phyloP scores from a whole-genome alignment of 1,140 invertebrate genomes.

The Micrasema longulum region DNA sequence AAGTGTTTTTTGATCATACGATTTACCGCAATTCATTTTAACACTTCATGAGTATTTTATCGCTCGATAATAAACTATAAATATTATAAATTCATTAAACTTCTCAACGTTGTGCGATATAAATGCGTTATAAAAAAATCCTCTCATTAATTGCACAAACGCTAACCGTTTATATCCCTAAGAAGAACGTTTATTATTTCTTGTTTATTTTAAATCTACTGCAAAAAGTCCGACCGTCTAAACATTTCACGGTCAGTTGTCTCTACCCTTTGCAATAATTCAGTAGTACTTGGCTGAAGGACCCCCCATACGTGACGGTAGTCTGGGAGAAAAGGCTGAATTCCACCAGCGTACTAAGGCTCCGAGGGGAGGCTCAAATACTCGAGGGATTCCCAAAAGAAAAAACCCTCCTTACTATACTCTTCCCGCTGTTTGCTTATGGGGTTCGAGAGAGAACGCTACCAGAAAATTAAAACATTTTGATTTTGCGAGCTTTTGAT shows the following conservation, averaged over 20 bases:
- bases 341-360: slow-evolving; percentile 13
- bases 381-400: slow-evolving; percentile 14
- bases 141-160: no score
- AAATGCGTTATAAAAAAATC: no score
- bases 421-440: slow-evolving; percentile 31
- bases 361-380: slow-evolving; percentile 1
- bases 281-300: slow-evolving; percentile 37
- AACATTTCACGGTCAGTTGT: slow-evolving; percentile 47
- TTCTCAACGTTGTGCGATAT: no score
- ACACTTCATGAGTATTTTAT: no score
- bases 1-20: no score
- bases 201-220: slow-evolving; percentile 8
- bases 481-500: slow-evolving; percentile 10
- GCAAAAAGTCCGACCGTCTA: slow-evolving; percentile 32
- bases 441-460: slow-evolving; percentile 12
- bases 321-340: slow-evolving; percentile 27
- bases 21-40: no score
- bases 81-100: no score
- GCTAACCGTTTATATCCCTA: no score
- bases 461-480: slow-evolving; percentile 37
- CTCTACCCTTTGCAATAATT: slow-evolving; percentile 47
- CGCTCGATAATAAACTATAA: no score
- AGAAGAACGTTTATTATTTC: no score
- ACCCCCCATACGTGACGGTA: slow-evolving; percentile 38
- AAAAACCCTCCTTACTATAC: slow-evolving; percentile 32